Conservation (phyloP, 2,888 invertebrate species). For the Campoplex nolae region DNA sequence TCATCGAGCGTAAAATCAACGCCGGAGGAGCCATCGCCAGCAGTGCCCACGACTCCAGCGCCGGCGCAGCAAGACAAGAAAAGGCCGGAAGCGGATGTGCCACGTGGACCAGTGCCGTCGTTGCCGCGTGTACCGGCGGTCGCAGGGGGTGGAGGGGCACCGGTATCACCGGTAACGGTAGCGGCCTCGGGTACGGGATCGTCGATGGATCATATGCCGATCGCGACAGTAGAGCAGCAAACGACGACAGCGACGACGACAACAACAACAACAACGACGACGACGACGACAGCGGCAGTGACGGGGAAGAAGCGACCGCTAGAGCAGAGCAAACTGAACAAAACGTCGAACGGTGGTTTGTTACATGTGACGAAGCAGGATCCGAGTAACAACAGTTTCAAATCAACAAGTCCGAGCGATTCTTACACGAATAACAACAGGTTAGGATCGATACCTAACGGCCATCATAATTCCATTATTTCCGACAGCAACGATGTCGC, state of each 20-base stretch:
- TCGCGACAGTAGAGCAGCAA: constrained; percentile 64
- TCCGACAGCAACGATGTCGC: neutral
- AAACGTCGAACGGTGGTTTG: constrained; percentile 70
- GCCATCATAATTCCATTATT: constrained; percentile 74
- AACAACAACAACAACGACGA: constrained; percentile 53
- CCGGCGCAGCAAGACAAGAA: constrained; percentile 83
- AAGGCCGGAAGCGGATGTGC: constrained; percentile 82
- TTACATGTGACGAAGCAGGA: constrained; percentile 73
- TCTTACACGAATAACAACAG: constrained; percentile 84
- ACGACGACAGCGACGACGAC: constrained; percentile 64
- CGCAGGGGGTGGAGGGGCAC: constrained; percentile 73
- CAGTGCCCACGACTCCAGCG: constrained; percentile 82
- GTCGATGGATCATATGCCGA: constrained; percentile 66
- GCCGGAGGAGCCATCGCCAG: constrained; percentile 83
- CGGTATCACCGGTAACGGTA: constrained; percentile 75
- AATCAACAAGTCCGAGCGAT: constrained; percentile 82
- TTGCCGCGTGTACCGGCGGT: constrained; percentile 80
- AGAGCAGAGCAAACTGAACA: constrained; percentile 70
- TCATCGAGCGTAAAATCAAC: constrained; percentile 83
- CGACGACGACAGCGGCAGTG: constrained; percentile 23
- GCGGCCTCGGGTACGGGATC: constrained; percentile 15
- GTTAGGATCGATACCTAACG: constrained; percentile 81
- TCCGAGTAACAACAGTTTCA: constrained; percentile 80
- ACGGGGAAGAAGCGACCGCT: constrained; percentile 65
- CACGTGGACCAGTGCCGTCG: constrained; percentile 83